Percentiles rank a stretch among this genome's conserved stretches.
Conservation (phyloP, 2,113 vertebrate genomes). For the Calyptomena viridis region DNA sequence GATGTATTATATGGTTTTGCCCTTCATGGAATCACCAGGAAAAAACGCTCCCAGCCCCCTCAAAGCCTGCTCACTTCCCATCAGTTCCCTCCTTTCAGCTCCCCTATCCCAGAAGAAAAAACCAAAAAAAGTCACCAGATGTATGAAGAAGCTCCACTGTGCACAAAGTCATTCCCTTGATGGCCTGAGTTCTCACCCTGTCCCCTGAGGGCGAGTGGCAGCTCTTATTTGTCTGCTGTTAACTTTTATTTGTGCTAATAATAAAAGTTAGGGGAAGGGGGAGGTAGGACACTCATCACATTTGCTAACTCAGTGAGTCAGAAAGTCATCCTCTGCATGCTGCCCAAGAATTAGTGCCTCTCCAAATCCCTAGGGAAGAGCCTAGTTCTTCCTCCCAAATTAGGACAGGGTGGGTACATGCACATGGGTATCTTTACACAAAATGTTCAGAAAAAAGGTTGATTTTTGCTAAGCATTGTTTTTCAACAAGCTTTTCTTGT, state of each 20-base stretch:
- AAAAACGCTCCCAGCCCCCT: neutral
- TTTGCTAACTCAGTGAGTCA: constrained; percentile 13
- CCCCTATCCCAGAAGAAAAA: neutral
- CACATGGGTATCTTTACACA: neutral
- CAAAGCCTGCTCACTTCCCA: neutral
- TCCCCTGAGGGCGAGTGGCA: constrained; percentile 28
- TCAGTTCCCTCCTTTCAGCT: neutral
- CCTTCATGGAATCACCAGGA: neutral
- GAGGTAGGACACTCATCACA: neutral
- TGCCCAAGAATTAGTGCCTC: neutral
- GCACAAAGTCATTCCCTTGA: neutral
- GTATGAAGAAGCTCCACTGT: neutral
- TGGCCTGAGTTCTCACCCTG: neutral
- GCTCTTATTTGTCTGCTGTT: constrained; percentile 38
- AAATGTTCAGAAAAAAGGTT: neutral
- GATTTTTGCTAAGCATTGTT: neutral
- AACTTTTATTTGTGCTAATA: constrained; percentile 48
- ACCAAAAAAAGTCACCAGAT: neutral
- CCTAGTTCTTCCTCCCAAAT: neutral
- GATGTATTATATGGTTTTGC: neutral
- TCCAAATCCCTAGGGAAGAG: neutral
- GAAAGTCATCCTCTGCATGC: neutral
- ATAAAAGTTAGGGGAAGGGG: neutral
- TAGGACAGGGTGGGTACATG: fast-evolving
- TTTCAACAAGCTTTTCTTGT: neutral